phyloP scores from a whole-genome alignment of 2,113 vertebrate species.

The Vireo altiloquus region DNA sequence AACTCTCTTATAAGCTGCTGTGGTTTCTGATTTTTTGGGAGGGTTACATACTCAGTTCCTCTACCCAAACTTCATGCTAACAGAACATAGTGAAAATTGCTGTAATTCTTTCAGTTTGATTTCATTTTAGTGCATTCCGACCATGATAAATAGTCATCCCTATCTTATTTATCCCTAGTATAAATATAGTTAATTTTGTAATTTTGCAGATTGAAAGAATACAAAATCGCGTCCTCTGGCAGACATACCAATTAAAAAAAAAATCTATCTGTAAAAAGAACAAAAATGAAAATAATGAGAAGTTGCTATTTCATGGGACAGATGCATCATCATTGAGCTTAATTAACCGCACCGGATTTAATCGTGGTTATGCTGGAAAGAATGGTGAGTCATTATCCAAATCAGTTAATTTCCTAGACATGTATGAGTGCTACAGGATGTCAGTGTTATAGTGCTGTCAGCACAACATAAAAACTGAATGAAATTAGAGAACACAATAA shows the following conservation, averaged over 20 bases:
- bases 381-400: constrained; percentile 75
- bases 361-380: constrained; percentile 84
- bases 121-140: not conserved
- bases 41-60: not conserved
- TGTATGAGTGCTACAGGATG: not conserved
- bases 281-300: constrained; percentile 72
- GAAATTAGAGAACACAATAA: not conserved
- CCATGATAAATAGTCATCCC: not conserved
- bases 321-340: not conserved
- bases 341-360: constrained; percentile 83
- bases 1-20: not conserved
- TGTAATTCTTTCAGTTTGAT: not conserved
- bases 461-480: not conserved
- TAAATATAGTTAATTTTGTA: constrained; percentile 5
- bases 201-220: constrained; percentile 83
- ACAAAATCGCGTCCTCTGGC: constrained; percentile 85
- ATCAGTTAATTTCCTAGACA: not conserved
- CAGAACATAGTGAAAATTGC: not conserved
- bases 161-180: not conserved
- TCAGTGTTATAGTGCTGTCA: accelerated
- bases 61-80: not conserved
- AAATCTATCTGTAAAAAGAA: constrained; percentile 78
- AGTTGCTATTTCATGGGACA: constrained; percentile 84
- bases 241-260: constrained; percentile 80
- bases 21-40: not conserved